These are phyloP conservation scores for Terebella lapidaria DNA, from an alignment of 2,888 invertebrate genomes.

Conservation along the genomic window DNA sequence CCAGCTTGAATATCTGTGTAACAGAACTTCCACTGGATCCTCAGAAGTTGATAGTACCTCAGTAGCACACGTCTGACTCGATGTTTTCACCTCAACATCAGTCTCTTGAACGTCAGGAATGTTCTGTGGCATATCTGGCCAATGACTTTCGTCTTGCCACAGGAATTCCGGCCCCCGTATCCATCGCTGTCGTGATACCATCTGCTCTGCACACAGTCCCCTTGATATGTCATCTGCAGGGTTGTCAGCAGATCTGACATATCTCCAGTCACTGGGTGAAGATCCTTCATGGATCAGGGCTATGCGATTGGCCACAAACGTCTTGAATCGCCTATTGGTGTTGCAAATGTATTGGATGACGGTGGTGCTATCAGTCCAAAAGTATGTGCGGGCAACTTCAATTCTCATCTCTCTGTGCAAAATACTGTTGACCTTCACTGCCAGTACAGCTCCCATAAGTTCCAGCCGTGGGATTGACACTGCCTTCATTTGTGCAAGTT, in stretches of 20 bases:
- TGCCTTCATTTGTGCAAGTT: no score
- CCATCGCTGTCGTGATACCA: background rate
- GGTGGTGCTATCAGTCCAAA: slow-evolving; percentile 2
- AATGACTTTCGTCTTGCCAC: no score
- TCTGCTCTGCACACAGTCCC: background rate
- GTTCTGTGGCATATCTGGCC: background rate
- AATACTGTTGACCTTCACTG: no score
- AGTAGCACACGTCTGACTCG: no score
- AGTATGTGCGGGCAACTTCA: no score
- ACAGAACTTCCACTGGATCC: no score
- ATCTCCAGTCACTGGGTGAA: background rate
- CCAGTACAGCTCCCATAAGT: no score
- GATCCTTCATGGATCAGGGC: background rate
- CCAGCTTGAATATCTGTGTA: no score
- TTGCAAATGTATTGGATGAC: background rate
- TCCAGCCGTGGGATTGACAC: no score
- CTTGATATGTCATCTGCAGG: slow-evolving; percentile 1
- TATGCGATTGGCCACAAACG: background rate
- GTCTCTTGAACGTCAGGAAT: background rate
- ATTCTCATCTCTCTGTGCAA: no score
- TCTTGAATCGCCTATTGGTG: background rate
- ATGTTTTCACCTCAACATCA: background rate
- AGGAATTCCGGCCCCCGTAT: background rate
- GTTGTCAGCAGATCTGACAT: background rate
- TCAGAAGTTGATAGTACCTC: no score